Conservation (phyloP, 2,113 vertebrate species). For the Oostethus manadensis region DNA sequence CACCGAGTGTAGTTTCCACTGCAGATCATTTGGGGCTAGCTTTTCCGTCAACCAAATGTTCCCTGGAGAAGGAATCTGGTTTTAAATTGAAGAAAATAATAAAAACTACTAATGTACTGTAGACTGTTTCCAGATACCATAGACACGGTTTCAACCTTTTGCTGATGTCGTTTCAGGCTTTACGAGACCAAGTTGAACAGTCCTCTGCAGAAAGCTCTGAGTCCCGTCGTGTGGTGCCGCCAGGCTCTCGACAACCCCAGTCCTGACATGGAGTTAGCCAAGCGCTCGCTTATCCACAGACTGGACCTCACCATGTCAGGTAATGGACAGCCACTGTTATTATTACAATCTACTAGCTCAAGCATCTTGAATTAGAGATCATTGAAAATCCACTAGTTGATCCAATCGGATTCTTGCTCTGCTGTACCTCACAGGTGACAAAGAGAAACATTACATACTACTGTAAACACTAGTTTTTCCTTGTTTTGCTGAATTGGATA, state of each 20-base stretch:
- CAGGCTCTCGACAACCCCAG: constrained; percentile 93
- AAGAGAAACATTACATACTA: too few species aligned
- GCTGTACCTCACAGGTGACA: neutral
- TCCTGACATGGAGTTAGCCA: constrained; percentile 95
- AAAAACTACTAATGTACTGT: too few species aligned
- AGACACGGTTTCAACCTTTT: neutral
- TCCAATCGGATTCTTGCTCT: neutral
- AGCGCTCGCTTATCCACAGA: constrained; percentile 92
- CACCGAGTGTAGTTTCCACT: neutral
- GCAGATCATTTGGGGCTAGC: neutral
- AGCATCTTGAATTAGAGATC: neutral
- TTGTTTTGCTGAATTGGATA: neutral
- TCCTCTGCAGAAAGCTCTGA: constrained; percentile 85
- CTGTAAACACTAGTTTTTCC: neutral
- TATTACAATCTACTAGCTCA: too few species aligned
- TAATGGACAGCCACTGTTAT: constrained; percentile 43
- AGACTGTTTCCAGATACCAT: neutral
- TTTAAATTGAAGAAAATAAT: neutral
- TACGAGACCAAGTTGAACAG: constrained; percentile 90
- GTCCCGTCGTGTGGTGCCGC: constrained; percentile 93
- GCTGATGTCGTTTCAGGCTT: constrained; percentile 71
- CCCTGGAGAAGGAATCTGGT: neutral
- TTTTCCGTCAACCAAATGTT: too few species aligned
- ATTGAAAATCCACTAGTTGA: neutral
- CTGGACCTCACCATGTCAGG: constrained; percentile 96